These are phyloP conservation scores for Streptopelia turtur DNA, from an alignment of 2,797 vertebrate species.

Conservation along the genomic window DNA sequence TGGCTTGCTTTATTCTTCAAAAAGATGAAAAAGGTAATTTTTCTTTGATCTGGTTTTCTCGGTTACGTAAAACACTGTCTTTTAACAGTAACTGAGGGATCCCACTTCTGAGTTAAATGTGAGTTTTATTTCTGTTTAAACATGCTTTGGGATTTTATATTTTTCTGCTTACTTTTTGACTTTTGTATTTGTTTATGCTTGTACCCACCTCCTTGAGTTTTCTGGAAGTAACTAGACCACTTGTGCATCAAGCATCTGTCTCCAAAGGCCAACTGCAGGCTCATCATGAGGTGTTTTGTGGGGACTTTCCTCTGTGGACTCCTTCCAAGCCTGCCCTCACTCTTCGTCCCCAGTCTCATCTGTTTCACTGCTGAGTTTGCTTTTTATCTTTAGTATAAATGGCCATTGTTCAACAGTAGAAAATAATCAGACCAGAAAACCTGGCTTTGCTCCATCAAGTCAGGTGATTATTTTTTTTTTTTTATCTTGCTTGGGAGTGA, in stretches of 20 bases:
- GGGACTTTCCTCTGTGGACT: not conserved
- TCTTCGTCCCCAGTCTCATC: not conserved
- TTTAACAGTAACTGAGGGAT: not conserved
- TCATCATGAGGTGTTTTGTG: rapidly evolving
- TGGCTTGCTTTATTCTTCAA: not conserved
- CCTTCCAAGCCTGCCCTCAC: not conserved
- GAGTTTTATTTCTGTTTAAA: not conserved
- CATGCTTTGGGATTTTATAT: rapidly evolving
- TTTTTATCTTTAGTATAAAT: conserved; percentile 22
- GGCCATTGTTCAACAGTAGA: not conserved
- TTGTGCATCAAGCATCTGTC: not conserved
- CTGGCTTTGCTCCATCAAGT: not conserved
- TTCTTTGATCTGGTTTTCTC: not conserved
- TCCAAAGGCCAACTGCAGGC: not conserved
- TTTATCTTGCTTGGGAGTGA: not conserved
- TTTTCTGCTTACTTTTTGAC: not conserved
- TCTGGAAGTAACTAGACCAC: not conserved
- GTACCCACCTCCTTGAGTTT: not conserved
- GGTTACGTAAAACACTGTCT: not conserved
- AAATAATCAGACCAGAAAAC: conserved; percentile 3
- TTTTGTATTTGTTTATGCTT: not conserved
- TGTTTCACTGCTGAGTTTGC: not conserved
- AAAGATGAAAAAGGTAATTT: not conserved
- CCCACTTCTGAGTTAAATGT: not conserved
- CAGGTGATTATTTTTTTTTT: not conserved